Evolutionary conservation across 2,888 invertebrate species (phyloP), one percentile per base, ranked within the genome.

Genomic region (Dryomyza anilis): DNA sequence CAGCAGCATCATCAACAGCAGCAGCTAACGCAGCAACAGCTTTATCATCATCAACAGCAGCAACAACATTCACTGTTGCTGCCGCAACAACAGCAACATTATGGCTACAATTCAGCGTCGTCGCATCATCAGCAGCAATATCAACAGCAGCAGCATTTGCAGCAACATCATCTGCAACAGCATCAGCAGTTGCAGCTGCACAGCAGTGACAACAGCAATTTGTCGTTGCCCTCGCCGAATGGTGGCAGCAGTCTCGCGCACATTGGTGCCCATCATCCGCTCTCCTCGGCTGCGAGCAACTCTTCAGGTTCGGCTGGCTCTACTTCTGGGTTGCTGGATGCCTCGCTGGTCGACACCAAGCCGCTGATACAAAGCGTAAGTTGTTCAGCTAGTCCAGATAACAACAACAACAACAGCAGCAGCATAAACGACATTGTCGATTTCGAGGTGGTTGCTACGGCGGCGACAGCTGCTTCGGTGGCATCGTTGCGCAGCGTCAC

Each of bases 301-400:
- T 73, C 75, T 50, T 88, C 91, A 66, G 88, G 89, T 70, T 88
- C 89, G 82, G 89, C 89, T 85, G 73, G 74, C 33, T 79, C 78
- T 50, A 78, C 74, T 66, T 74, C 76, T 8, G 71, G 78, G 16
- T 89, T 85, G 85, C 88, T 86, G 82, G 86, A 83, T 85, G 85
- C 85, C 78, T 85, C 85, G 81, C 87, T 87, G 81, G 84, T 84
- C 85, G 85, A 86, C 79, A 85, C 85, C 82, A 89, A 87, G 81
- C 85, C 87, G 81, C 86, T 87, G 74, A 87, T 84, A 67, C 91
- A 92, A 86, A 90, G 93, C 92, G 94, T 94, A 92, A 93, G 92
- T 91, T 75, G 87, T 85, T 30, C 57, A 46, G 60, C 46, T 23
- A 39, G 50, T 25, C 14, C 8, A 12, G 29, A 30, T 52, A 56